Percentiles rank a stretch among this genome's conserved stretches.
Evolutionary conservation across 2,113 vertebrate species (phyloP).

Genomic region (Melanocharis versteri): DNA sequence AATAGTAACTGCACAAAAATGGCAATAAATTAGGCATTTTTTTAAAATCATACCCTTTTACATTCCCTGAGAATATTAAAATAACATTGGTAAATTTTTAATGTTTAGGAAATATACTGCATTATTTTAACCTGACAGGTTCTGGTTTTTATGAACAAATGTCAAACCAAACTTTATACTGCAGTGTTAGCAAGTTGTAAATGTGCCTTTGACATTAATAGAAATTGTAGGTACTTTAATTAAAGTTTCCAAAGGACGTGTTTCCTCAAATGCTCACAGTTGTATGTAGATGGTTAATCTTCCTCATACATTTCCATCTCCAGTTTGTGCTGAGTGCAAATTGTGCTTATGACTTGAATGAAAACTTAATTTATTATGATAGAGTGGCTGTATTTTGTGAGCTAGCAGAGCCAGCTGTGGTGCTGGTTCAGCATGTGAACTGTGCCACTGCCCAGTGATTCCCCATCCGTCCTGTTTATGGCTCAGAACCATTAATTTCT

Average conservation of each 20-base stretch:
- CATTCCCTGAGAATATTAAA: neutral
- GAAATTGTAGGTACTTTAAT: neutral
- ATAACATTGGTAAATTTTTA: neutral
- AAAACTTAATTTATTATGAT: neutral
- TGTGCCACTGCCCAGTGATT: neutral
- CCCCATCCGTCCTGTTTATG: neutral
- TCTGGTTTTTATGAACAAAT: slow-evolving; percentile 1
- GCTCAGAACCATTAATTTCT: neutral
- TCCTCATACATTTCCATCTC: neutral
- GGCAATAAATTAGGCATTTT: neutral
- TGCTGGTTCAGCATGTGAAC: neutral
- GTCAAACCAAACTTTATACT: neutral
- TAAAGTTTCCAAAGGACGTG: neutral
- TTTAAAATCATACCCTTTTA: neutral
- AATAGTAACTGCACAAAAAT: neutral
- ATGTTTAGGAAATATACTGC: neutral
- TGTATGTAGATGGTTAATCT: neutral
- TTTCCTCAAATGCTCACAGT: neutral
- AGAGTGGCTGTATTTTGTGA: neutral
- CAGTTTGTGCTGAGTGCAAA: neutral
- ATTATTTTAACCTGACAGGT: neutral
- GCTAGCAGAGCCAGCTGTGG: neutral
- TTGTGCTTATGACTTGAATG: neutral
- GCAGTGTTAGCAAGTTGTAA: neutral
- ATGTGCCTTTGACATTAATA: neutral